Percentiles rank a stretch among this genome's conserved stretches.
Conservation (phyloP, 2,888 invertebrate genomes). For the Drosophila imparisetae region DNA sequence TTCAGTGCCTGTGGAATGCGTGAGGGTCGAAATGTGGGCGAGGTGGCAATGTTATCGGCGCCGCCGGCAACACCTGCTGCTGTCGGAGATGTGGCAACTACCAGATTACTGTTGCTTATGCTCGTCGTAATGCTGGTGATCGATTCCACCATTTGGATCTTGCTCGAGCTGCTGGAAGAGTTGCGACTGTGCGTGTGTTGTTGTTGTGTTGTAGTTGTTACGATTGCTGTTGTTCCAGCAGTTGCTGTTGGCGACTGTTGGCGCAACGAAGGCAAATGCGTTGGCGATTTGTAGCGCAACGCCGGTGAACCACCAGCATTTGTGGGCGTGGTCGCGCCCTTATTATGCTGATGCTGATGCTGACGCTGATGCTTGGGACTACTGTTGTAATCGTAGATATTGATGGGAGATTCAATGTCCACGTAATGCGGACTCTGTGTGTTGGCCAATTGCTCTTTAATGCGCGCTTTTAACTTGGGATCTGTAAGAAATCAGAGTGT, state of each 20-base stretch:
- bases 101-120: constrained; percentile 47
- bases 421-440: constrained; percentile 85
- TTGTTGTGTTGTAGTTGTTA: constrained; percentile 42
- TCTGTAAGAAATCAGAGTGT: constrained; percentile 86
- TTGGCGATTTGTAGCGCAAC: constrained; percentile 78
- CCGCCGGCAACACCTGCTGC: constrained; percentile 43
- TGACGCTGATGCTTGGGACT: constrained; percentile 64
- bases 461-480: constrained; percentile 93
- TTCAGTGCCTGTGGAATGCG: constrained; percentile 86
- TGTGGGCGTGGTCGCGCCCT: constrained; percentile 64
- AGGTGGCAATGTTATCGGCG: constrained; percentile 66
- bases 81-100: constrained; percentile 53
- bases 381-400: constrained; percentile 84
- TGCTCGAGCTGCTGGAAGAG: constrained; percentile 82
- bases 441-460: constrained; percentile 89
- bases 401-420: constrained; percentile 85
- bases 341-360: constrained; percentile 36
- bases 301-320: constrained; percentile 60
- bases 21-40: constrained; percentile 85
- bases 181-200: constrained; percentile 79
- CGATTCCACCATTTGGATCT: constrained; percentile 79
- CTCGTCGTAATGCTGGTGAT: constrained; percentile 64
- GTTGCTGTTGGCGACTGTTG: constrained; percentile 62
- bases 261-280: constrained; percentile 79
- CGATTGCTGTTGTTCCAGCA: constrained; percentile 32